Percentiles rank a stretch among this genome's conserved stretches.
phyloP scores from a whole-genome alignment of 1,140 invertebrate genomes.

The Danaus plexippus region DNA sequence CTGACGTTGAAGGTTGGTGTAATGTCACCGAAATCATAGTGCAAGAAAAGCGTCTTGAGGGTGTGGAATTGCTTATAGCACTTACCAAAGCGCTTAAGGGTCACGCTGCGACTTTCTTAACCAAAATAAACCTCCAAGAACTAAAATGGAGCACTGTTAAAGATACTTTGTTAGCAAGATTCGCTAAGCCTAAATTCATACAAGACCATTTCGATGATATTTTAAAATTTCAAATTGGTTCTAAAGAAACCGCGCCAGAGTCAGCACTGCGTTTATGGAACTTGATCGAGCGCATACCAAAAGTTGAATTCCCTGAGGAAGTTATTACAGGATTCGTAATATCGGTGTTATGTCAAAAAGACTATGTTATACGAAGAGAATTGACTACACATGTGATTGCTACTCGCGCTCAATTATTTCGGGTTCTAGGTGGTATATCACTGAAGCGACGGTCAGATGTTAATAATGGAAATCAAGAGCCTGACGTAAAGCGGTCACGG shows the following conservation, averaged over 20 bases:
- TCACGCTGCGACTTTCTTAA: slow-evolving; percentile 24
- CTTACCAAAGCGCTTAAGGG: slow-evolving; percentile 20
- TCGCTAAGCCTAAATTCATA: slow-evolving; percentile 24
- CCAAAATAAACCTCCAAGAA: slow-evolving; percentile 21
- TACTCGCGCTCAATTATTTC: slow-evolving; percentile 20
- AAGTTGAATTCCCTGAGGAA: slow-evolving; percentile 22
- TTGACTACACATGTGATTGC: slow-evolving; percentile 19
- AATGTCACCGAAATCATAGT: slow-evolving; percentile 17
- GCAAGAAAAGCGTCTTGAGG: slow-evolving; percentile 16
- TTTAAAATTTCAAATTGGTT: slow-evolving; percentile 26
- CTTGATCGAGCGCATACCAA: slow-evolving; percentile 26
- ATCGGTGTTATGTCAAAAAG: slow-evolving; percentile 24
- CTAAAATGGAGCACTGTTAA: slow-evolving; percentile 25
- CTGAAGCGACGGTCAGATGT: slow-evolving; percentile 24
- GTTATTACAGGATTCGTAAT: slow-evolving; percentile 30
- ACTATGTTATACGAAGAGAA: slow-evolving; percentile 22
- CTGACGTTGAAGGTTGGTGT: too few species aligned
- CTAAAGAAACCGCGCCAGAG: slow-evolving; percentile 30
- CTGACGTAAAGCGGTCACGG: slow-evolving; percentile 8
- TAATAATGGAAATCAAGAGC: too few species aligned
- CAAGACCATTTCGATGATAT: slow-evolving; percentile 35
- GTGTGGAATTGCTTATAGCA: slow-evolving; percentile 23
- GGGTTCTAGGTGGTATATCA: slow-evolving; percentile 27
- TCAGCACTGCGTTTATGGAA: slow-evolving; percentile 25
- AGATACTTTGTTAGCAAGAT: slow-evolving; percentile 24